Evolutionary conservation across 2,113 vertebrate genomes (phyloP).

Genomic region (Hemicordylus capensis): DNA sequence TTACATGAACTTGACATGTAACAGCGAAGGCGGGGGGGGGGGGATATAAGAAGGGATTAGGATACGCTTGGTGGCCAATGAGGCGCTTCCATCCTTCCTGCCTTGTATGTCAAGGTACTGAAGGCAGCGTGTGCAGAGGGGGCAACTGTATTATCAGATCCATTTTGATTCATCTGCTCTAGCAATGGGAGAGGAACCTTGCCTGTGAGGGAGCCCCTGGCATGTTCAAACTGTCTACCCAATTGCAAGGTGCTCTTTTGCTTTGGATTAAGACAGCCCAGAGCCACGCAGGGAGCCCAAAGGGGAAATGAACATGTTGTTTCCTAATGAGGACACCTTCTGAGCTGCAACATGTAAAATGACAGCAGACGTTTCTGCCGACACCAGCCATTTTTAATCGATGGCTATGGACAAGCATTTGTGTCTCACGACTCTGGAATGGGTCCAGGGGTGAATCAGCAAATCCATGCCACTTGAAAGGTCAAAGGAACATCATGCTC

Average conservation of each 20-base stretch:
- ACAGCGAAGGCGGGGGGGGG: background rate
- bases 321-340: background rate
- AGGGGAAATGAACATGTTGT: background rate
- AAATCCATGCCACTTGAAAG: background rate
- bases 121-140: constrained; percentile 7
- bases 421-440: background rate
- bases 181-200: background rate
- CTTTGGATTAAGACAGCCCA: background rate
- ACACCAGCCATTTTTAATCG: constrained; percentile 4
- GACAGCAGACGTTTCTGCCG: constrained; percentile 1
- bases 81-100: background rate
- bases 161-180: background rate
- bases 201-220: constrained; percentile 25
- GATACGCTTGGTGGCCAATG: constrained; percentile 17
- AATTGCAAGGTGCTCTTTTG: background rate
- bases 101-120: background rate
- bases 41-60: background rate
- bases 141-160: constrained; percentile 22
- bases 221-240: constrained; percentile 21
- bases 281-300: background rate
- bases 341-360: background rate
- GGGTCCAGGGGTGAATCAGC: constrained; percentile 25
- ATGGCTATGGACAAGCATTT: background rate
- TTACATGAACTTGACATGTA: constrained; percentile 26
- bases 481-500: constrained; percentile 17